Evolutionary conservation across 2,888 invertebrate species (phyloP).

Genomic region (Cetonia aurata): DNA sequence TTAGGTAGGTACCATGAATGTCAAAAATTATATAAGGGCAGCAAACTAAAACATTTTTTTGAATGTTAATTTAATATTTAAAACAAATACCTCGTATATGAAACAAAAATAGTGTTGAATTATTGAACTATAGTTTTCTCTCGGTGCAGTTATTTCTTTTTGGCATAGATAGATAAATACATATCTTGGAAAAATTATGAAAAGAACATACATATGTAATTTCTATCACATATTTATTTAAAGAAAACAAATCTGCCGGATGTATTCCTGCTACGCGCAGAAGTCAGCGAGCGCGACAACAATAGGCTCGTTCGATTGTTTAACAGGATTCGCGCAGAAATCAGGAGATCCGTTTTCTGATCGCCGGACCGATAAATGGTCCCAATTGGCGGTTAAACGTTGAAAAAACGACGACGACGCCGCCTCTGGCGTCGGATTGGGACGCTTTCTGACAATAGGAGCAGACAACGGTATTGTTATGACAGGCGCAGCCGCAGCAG

Average conservation of each 20-base stretch:
- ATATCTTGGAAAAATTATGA: too few relatives aligned
- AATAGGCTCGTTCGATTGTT: slow-evolving; percentile 32
- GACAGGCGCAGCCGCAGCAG: slow-evolving; percentile 64
- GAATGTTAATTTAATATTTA: too few relatives aligned
- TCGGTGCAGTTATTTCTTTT: too few relatives aligned
- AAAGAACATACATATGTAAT: too few relatives aligned
- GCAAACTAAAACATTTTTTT: too few relatives aligned
- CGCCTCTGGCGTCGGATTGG: slow-evolving; percentile 65
- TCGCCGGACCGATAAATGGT: slow-evolving; percentile 46
- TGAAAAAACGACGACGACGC: slow-evolving; percentile 57
- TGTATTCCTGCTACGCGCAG: slow-evolving; percentile 24
- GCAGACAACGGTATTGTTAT: slow-evolving; percentile 64
- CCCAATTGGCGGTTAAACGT: slow-evolving; percentile 56
- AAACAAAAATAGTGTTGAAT: too few relatives aligned
- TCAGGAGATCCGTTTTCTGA: slow-evolving; percentile 43
- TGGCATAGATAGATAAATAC: too few relatives aligned
- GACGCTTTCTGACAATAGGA: slow-evolving; percentile 64
- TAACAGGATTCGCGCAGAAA: slow-evolving; percentile 36
- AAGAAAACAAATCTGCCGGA: not conserved
- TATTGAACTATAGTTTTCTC: too few relatives aligned
- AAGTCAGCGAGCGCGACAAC: slow-evolving; percentile 22
- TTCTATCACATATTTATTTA: too few relatives aligned
- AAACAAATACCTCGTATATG: too few relatives aligned
- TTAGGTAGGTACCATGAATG: too few relatives aligned
- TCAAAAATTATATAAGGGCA: too few relatives aligned